These are phyloP conservation scores for Sipha maydis DNA, from an alignment of 2,888 invertebrate species.

Conservation along the genomic window DNA sequence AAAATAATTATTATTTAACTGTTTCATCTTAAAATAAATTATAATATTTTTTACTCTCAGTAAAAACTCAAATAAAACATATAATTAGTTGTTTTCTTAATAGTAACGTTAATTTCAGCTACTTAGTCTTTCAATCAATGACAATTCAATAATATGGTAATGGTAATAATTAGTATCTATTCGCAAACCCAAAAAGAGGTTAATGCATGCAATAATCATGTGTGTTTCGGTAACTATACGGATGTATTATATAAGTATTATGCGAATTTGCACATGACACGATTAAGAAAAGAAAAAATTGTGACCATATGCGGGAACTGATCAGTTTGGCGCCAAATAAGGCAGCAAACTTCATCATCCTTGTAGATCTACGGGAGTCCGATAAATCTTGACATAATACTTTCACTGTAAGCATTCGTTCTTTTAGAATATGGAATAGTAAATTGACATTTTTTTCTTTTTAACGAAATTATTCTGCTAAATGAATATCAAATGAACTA, in stretches of 20 bases:
- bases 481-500: not conserved
- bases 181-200: constrained; percentile 27
- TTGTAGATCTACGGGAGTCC: constrained; percentile 51
- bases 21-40: no score
- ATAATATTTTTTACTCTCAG: no score
- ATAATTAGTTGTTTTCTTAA: no score
- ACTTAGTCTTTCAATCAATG: constrained; percentile 5
- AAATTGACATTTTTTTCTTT: constrained; percentile 6
- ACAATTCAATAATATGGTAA: not conserved
- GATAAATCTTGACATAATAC: constrained; percentile 37
- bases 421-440: not conserved
- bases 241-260: constrained; percentile 1
- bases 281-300: constrained; percentile 45
- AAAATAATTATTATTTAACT: no score
- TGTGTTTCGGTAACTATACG: constrained; percentile 31
- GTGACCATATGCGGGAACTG: constrained; percentile 56
- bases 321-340: constrained; percentile 57
- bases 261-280: constrained; percentile 47
- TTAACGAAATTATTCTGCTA: not conserved
- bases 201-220: constrained; percentile 27
- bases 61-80: no score
- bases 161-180: not conserved
- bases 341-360: constrained; percentile 58
- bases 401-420: constrained; percentile 40
- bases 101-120: not conserved